Percentiles rank a stretch among this genome's conserved stretches.
These are phyloP conservation scores for Poeciliopsis occidentalis DNA, from an alignment of 2,113 vertebrate species.

Conservation along the genomic window DNA sequence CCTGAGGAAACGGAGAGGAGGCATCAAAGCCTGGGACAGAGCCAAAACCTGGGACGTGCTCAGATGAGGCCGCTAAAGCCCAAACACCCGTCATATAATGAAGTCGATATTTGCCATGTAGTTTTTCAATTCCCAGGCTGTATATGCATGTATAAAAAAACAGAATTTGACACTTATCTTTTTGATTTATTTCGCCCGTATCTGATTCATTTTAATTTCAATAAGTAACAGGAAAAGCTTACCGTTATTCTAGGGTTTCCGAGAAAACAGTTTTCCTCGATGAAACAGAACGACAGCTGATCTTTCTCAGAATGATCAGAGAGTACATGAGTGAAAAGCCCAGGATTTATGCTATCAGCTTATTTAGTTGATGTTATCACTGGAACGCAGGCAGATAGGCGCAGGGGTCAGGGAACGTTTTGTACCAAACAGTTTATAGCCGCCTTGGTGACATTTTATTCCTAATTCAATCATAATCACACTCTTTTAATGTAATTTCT, in stretches of 20 bases:
- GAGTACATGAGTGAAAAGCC: not conserved
- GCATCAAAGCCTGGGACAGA: slow-evolving; percentile 46
- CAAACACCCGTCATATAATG: not conserved
- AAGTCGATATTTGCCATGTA: not conserved
- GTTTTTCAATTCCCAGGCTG: not conserved
- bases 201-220: slow-evolving; percentile 25
- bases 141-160: not conserved
- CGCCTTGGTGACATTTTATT: not conserved
- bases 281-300: slow-evolving; percentile 33
- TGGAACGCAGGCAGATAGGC: no score
- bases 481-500: no score
- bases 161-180: no score
- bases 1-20: slow-evolving; percentile 61
- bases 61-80: not conserved
- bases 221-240: slow-evolving; percentile 39
- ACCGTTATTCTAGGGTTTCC: slow-evolving; percentile 4
- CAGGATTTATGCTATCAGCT: no score
- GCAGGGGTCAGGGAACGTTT: not conserved
- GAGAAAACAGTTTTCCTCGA: slow-evolving; percentile 29
- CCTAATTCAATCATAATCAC: no score
- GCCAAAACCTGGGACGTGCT: slow-evolving; percentile 5
- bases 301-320: slow-evolving; percentile 17
- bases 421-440: not conserved
- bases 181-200: slow-evolving; percentile 4
- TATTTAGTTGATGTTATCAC: no score